These are phyloP conservation scores for Aurelia coerulea DNA, from an alignment of 30 jellyfish, hydroid and myxozoan species.

Conservation along the genomic window DNA sequence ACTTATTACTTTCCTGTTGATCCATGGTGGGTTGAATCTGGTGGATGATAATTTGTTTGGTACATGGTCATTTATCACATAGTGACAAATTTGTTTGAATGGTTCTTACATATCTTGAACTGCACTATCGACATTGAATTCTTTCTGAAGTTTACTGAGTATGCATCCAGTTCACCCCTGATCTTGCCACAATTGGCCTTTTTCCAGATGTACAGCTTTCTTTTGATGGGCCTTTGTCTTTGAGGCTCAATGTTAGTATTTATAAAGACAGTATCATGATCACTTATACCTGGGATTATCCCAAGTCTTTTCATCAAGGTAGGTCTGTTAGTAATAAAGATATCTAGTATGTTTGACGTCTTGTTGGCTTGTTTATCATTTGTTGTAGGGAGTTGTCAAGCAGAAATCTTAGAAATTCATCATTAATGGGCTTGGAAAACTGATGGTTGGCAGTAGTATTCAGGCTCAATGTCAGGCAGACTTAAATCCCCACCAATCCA, in stretches of 20 bases:
- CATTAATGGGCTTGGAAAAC: neutral
- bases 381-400: slow-evolving; percentile 27
- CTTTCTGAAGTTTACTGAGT: slow-evolving; percentile 23
- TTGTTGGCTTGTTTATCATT: slow-evolving; percentile 46
- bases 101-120: slow-evolving; percentile 41
- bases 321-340: slow-evolving; percentile 28
- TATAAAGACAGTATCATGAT: slow-evolving; percentile 11
- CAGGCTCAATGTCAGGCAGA: no score
- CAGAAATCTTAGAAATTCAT: slow-evolving; percentile 25
- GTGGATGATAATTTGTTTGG: slow-evolving; percentile 1
- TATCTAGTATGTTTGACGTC: slow-evolving; percentile 37
- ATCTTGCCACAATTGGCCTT: slow-evolving; percentile 40
- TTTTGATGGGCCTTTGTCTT: slow-evolving; percentile 35
- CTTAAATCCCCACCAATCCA: no score
- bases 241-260: slow-evolving; percentile 35
- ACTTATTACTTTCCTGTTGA: slow-evolving; percentile 70
- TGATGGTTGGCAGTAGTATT: no score
- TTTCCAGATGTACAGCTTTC: slow-evolving; percentile 47
- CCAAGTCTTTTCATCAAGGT: slow-evolving; percentile 27
- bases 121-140: slow-evolving; percentile 38
- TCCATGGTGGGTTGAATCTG: slow-evolving; percentile 52
- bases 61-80: slow-evolving; percentile 14
- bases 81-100: slow-evolving; percentile 10
- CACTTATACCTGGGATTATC: slow-evolving; percentile 55
- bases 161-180: slow-evolving; percentile 26